Base-by-base conservation (phyloP, 92 coral and sea anemone genomes). In the Montipora capitata region DNA sequence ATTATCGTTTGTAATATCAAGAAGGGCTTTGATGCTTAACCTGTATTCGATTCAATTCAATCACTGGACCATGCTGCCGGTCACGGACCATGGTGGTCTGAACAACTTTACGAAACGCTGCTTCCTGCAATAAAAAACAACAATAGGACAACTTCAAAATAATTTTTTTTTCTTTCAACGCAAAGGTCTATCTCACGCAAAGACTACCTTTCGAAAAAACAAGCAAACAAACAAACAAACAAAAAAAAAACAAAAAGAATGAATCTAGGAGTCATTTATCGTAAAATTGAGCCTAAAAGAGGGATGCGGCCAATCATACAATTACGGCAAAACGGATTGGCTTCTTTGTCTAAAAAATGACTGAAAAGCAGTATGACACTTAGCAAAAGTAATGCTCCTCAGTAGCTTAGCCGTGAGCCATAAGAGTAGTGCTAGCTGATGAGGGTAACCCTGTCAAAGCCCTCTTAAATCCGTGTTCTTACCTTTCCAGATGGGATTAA, bases 81-180 rank as follows among this genome's bases (percentile, higher is more conserved):
- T 97, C 99, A 40, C 99, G 98, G 42, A 97, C 96, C 99, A 97
- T 97, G 0, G 99, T 97, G 15, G 97, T 92, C 80, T 97, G 99
- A 39, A 97, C 98, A 68, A 97, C 96, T 75, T 97, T 97, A 62
- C 99, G 99, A 83, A 96, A 96, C 7, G 99, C 97, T 9, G 98
- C 94, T 52, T 96, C 99, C 99, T 96, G 51, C 3, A 76, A 3
- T 58, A 56, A 48, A 7, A 3, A 52, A 38, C 48, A 7, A 14
- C 9, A 10, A 57, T 15, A 57, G 35, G 35, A 27, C 35, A 27
- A 27, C 35, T 27, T 27, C 35, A 27, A 27, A 27, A 27, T 27
- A 27, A 27, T 0, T 0, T 27, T 27, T 27, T 27, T 27, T 27
- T 27, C 35, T 27, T 27, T 27, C 35, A 27, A 27, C 35, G 35